Evolutionary conservation across 2,797 vertebrate genomes (phyloP).

Genomic region (Hydrocynus forskahlii): DNA sequence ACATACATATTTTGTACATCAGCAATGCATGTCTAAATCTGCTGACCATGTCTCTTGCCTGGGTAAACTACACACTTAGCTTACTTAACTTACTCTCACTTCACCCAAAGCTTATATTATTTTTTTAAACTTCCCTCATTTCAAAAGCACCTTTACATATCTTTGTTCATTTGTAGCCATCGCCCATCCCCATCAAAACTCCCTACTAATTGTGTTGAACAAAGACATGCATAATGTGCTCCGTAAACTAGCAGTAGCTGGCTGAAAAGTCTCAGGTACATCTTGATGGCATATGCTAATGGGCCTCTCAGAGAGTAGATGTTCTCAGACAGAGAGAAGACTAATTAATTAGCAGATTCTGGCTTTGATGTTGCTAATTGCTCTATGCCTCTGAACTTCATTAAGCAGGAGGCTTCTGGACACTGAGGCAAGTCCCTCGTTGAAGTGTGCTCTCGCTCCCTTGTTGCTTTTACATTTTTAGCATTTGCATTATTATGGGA

Average conservation of each 20-base stretch:
- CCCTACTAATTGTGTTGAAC: conserved; percentile 43
- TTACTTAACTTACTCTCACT: neutral
- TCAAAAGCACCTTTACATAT: neutral
- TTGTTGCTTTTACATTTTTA: conserved; percentile 75
- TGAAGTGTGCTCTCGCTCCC: conserved; percentile 46
- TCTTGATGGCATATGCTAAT: conserved; percentile 80
- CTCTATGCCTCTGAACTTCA: conserved; percentile 82
- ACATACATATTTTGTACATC: neutral
- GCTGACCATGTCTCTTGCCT: neutral
- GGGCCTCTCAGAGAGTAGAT: conserved; percentile 73
- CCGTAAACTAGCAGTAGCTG: conserved; percentile 57
- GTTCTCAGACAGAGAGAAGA: conserved; percentile 72
- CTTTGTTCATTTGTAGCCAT: conserved; percentile 17
- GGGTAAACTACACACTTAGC: neutral
- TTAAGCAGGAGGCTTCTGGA: conserved; percentile 77
- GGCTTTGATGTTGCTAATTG: conserved; percentile 87
- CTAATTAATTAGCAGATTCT: conserved; percentile 85
- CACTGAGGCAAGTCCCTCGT: conserved; percentile 68
- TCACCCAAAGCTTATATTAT: too few relatives aligned
- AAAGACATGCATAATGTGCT: conserved; percentile 44
- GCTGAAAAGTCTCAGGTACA: conserved; percentile 67
- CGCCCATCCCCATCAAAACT: conserved; percentile 11
- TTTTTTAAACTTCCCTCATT: too few relatives aligned
- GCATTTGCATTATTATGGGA: conserved; percentile 67
- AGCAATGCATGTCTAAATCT: neutral